phyloP scores from a whole-genome alignment of 37 sponge, comb jelly and placozoan genomes.

The Oopsacas minuta region DNA sequence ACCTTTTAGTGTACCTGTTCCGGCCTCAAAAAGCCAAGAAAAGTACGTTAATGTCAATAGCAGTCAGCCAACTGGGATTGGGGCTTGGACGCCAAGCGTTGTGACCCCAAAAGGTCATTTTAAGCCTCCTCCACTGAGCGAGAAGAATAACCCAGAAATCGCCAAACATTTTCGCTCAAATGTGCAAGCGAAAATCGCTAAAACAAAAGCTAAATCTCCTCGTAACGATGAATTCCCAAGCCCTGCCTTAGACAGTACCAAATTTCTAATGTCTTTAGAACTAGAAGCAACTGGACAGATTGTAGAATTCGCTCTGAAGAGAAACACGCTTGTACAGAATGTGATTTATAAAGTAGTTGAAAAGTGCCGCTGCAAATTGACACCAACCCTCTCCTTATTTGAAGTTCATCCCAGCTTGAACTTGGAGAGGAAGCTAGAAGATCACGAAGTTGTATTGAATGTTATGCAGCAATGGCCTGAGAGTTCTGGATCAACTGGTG shows the following conservation, averaged over 20 bases:
- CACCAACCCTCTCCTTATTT: background rate
- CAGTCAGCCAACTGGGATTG: background rate
- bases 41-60: background rate
- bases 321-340: background rate
- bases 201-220: background rate
- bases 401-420: background rate
- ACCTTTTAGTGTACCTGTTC: background rate
- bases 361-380: background rate
- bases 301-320: background rate
- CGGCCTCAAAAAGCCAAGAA: background rate
- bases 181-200: conserved; percentile 14
- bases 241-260: background rate
- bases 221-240: background rate
- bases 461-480: background rate
- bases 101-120: background rate
- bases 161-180: background rate
- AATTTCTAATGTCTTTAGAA: background rate
- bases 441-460: background rate
- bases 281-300: background rate
- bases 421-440: background rate
- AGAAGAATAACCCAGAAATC: background rate
- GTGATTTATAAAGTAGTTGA: conserved; percentile 5
- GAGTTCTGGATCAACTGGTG: background rate
- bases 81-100: background rate
- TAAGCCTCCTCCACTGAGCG: background rate